Evolutionary conservation across 2,888 invertebrate species (phyloP).

Genomic region (Boloria selene): DNA sequence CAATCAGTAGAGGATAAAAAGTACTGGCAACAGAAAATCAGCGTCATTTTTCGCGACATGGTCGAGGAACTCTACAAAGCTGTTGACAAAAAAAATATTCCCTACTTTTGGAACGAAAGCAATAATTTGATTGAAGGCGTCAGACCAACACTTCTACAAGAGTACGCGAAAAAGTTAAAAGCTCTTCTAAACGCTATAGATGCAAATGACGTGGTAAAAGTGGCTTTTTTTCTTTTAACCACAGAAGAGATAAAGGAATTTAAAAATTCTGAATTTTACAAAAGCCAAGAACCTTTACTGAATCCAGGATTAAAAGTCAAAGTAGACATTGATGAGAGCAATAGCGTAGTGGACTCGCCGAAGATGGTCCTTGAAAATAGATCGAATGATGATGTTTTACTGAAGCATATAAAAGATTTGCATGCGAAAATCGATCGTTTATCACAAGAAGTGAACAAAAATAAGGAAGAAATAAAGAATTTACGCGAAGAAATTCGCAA

Average conservation of each 20-base stretch:
- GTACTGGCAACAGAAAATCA: conserved; percentile 64
- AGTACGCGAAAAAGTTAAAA: conserved; percentile 62
- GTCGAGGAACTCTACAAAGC: conserved; percentile 59
- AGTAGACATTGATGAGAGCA: background rate
- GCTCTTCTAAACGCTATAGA: conserved; percentile 64
- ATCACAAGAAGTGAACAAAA: conserved; percentile 31
- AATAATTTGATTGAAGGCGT: conserved; percentile 65
- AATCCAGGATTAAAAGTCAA: background rate
- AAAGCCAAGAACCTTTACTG: conserved; percentile 40
- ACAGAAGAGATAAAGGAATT: conserved; percentile 56
- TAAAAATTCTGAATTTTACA: conserved; percentile 58
- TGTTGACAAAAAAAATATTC: conserved; percentile 55
- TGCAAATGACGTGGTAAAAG: conserved; percentile 56
- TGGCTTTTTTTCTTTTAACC: conserved; percentile 53
- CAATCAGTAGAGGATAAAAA: conserved; percentile 54
- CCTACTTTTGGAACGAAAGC: conserved; percentile 65
- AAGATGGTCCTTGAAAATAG: conserved; percentile 2
- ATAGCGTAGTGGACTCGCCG: conserved; percentile 22
- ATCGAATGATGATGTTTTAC: background rate
- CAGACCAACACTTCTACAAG: conserved; percentile 51
- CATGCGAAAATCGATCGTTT: conserved; percentile 50
- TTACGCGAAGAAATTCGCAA: conserved; percentile 21
- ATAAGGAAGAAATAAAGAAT: conserved; percentile 13
- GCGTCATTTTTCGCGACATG: conserved; percentile 60
- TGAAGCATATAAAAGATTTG: conserved; percentile 44